phyloP scores from a whole-genome alignment of 1,140 invertebrate species.

The Charaxes varanes region DNA sequence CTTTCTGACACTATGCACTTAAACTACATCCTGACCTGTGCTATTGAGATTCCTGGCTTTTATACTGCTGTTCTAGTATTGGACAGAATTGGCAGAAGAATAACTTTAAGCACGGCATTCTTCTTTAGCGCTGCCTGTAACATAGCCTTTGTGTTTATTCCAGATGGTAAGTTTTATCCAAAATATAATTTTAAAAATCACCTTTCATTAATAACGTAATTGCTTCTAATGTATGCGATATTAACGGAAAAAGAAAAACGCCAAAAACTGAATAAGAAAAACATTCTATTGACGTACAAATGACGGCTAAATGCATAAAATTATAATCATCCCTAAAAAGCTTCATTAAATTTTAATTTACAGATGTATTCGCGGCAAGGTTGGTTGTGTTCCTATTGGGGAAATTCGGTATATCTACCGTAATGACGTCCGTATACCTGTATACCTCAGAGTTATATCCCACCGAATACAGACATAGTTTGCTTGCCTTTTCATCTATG shows the following conservation, averaged over 20 bases:
- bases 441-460: conserved; percentile 83
- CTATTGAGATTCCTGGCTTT: conserved; percentile 83
- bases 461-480: conserved; percentile 77
- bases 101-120: conserved; percentile 73
- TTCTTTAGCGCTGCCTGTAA: conserved; percentile 74
- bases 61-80: conserved; percentile 76
- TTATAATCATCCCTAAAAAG: too few species aligned
- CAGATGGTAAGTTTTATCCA: conserved; percentile 31
- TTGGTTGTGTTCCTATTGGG: conserved; percentile 78
- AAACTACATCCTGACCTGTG: conserved; percentile 79
- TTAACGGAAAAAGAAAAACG: too few species aligned
- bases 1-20: conserved; percentile 81
- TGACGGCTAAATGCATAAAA: too few species aligned
- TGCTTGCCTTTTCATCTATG: conserved; percentile 82
- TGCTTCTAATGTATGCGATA: too few species aligned
- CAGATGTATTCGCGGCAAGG: conserved; percentile 21
- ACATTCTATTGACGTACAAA: too few species aligned
- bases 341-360: conserved; percentile 2
- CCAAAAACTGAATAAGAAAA: too few species aligned
- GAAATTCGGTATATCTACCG: conserved; percentile 81
- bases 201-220: not conserved
- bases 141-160: conserved; percentile 47
- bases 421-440: conserved; percentile 80
- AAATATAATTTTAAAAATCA: not conserved
- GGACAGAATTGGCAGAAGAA: conserved; percentile 77